phyloP scores from a whole-genome alignment of 2,113 vertebrate genomes.

The Barbus barbus region DNA sequence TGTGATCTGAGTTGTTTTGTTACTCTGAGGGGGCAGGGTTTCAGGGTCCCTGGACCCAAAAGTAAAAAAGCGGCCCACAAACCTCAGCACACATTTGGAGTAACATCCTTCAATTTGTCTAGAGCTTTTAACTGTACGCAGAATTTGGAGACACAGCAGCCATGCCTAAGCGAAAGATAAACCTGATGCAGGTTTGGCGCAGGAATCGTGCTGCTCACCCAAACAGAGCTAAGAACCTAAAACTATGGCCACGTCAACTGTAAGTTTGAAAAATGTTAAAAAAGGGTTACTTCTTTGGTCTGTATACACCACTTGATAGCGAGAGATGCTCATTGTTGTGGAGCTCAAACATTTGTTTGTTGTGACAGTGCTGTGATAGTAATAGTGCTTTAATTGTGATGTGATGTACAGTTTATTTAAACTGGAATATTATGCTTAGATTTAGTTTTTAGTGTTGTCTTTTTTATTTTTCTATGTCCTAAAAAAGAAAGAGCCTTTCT shows the following conservation, averaged over 20 bases:
- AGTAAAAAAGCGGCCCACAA: not conserved
- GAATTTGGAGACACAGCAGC: not conserved
- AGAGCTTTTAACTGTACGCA: not conserved
- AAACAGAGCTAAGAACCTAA: conserved; percentile 45
- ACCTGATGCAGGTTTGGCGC: conserved; percentile 42
- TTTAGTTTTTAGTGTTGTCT: not conserved
- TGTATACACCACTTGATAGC: not conserved
- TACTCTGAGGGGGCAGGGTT: conserved; percentile 12
- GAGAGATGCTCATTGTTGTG: not conserved
- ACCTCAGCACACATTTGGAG: not conserved
- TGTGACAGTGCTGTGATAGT: not conserved
- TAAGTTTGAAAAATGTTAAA: conserved; percentile 42
- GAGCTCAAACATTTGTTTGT: not conserved
- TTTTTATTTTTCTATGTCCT: not conserved
- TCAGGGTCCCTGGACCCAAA: not conserved
- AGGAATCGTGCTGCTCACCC: conserved; percentile 23
- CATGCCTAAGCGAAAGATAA: conserved; percentile 40
- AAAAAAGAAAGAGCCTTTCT: not conserved
- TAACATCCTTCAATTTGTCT: not conserved
- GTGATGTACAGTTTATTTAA: not conserved
- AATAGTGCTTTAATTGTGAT: not conserved
- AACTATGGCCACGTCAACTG: conserved; percentile 51
- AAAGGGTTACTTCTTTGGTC: not conserved
- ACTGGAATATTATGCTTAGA: not conserved
- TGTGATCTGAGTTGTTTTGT: not conserved